Conservation (phyloP, 2,797 vertebrate species). For the Protosalanx chinensis region DNA sequence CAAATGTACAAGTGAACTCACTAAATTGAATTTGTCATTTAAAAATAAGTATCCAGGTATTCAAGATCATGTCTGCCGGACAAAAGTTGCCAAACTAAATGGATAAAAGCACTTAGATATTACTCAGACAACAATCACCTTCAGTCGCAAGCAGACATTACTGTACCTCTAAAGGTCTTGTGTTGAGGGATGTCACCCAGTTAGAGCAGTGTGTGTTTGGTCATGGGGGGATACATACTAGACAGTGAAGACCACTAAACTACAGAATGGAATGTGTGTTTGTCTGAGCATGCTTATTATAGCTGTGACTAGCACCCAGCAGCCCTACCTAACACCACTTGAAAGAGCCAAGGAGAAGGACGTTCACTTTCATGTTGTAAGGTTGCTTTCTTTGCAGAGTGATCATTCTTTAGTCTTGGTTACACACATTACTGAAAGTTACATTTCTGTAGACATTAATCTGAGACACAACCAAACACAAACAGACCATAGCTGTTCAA, state of each 20-base stretch:
- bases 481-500: too few species aligned
- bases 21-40: neutral
- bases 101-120: neutral
- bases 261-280: conserved; percentile 79
- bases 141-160: conserved; percentile 37
- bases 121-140: conserved; percentile 27
- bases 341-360: neutral
- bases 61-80: neutral
- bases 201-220: conserved; percentile 23
- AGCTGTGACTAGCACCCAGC: conserved; percentile 62
- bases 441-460: too few species aligned
- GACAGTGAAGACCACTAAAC: conserved; percentile 62
- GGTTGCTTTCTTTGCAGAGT: neutral
- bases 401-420: too few species aligned
- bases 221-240: conserved; percentile 45
- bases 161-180: conserved; percentile 36
- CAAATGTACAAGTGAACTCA: neutral
- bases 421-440: too few species aligned
- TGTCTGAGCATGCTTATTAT: conserved; percentile 76
- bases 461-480: too few species aligned
- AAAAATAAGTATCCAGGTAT: neutral
- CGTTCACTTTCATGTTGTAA: neutral
- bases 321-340: conserved; percentile 55
- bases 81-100: conserved; percentile 17
- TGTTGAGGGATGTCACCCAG: conserved; percentile 42